Conservation (phyloP, 2,113 vertebrate species). For the Heloderma charlesbogerti region DNA sequence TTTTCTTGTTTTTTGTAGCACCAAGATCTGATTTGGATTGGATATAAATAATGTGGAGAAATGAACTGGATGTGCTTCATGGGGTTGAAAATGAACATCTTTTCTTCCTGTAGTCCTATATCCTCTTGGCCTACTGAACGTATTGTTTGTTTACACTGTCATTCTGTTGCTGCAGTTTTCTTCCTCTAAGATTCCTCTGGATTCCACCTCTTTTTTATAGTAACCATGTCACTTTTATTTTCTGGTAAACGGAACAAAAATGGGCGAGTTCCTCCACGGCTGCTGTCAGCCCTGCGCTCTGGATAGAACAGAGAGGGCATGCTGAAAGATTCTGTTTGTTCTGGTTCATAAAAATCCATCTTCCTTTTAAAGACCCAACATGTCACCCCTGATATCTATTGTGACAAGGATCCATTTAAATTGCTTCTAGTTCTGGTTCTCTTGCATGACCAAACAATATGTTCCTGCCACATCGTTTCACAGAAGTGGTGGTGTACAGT, state of each 20-base stretch:
- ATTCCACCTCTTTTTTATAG: background rate
- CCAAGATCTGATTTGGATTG: background rate
- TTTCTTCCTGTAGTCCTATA: background rate
- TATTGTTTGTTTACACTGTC: constrained; percentile 34
- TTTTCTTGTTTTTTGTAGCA: background rate
- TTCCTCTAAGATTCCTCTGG: constrained; percentile 17
- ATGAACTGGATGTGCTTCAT: background rate
- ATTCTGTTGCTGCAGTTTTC: constrained; percentile 22
- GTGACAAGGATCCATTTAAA: background rate
- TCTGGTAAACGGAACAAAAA: constrained; percentile 12
- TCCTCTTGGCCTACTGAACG: background rate
- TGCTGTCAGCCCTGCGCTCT: background rate
- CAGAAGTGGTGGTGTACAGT: background rate
- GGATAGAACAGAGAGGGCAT: background rate
- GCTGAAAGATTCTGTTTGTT: constrained; percentile 3
- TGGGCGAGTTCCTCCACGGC: background rate
- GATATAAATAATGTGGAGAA: background rate
- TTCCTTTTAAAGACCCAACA: constrained; percentile 20
- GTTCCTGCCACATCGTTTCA: background rate
- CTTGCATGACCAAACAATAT: background rate
- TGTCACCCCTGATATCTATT: background rate
- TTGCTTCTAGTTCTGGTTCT: background rate
- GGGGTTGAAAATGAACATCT: background rate
- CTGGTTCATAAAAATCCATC: constrained; percentile 3
- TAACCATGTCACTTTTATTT: constrained; percentile 19